Evolutionary conservation across 2,888 invertebrate genomes (phyloP).

Genomic region (Sinotaia quadrata): DNA sequence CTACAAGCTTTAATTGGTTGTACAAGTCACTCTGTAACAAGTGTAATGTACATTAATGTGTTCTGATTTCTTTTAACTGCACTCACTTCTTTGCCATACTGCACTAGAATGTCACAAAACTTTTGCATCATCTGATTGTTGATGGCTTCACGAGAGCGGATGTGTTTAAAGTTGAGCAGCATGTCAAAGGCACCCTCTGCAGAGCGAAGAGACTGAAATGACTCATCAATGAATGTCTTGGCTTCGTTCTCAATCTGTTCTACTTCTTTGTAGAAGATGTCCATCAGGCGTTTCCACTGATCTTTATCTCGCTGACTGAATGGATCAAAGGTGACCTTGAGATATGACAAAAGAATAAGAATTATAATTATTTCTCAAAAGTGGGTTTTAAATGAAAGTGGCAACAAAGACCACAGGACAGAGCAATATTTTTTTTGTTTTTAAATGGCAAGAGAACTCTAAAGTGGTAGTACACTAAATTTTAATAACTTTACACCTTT

Average conservation of each 20-base stretch:
- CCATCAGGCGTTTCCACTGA: constrained; percentile 89
- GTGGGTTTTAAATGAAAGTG: too few species aligned
- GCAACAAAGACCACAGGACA: too few species aligned
- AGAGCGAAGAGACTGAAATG: constrained; percentile 85
- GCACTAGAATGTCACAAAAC: constrained; percentile 87
- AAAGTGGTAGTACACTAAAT: too few species aligned
- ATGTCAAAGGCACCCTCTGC: constrained; percentile 87
- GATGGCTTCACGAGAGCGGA: constrained; percentile 84
- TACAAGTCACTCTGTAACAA: neutral
- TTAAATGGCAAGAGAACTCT: too few species aligned
- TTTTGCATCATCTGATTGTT: constrained; percentile 83
- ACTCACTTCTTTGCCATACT: constrained; percentile 86
- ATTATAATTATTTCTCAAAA: too few species aligned
- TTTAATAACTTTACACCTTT: too few species aligned
- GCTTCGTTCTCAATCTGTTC: constrained; percentile 84
- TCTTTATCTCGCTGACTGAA: constrained; percentile 84
- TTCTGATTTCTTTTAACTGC: neutral
- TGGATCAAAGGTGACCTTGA: constrained; percentile 87
- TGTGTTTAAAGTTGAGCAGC: constrained; percentile 84
- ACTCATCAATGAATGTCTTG: constrained; percentile 87
- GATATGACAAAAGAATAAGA: too few species aligned
- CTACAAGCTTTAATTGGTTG: too few species aligned
- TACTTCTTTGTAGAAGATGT: constrained; percentile 84
- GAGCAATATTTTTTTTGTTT: too few species aligned
- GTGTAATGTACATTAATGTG: neutral